Evolutionary conservation across 2,113 vertebrate species (phyloP).

Genomic region (Triplophysa dalaica): DNA sequence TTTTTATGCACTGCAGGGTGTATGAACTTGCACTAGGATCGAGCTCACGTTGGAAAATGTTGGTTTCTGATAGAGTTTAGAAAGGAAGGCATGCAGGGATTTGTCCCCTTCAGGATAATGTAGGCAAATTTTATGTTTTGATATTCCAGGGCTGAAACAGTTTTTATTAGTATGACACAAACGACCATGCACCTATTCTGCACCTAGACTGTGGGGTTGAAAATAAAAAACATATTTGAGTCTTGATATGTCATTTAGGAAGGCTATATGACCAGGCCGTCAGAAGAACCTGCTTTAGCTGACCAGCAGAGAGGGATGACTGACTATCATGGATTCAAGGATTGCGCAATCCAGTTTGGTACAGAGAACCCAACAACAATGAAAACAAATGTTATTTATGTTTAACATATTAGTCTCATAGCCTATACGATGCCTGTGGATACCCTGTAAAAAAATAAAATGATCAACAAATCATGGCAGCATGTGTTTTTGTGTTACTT

Average conservation of each 20-base stretch:
- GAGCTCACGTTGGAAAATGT: not conserved
- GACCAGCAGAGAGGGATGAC: slow-evolving; percentile 25
- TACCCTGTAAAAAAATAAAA: too few species aligned
- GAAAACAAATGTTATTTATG: too few species aligned
- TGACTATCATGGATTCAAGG: too few species aligned
- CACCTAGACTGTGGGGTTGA: not conserved
- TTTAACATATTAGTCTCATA: too few species aligned
- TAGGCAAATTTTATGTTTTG: not conserved
- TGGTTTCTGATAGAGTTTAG: not conserved
- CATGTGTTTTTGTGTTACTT: too few species aligned
- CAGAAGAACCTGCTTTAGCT: slow-evolving; percentile 51
- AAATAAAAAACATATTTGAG: not conserved
- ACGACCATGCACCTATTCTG: not conserved
- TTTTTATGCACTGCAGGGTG: not conserved
- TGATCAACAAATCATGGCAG: too few species aligned
- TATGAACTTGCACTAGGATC: not conserved
- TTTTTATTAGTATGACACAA: not conserved
- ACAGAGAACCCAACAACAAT: too few species aligned
- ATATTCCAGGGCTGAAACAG: not conserved
- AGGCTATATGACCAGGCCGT: not conserved
- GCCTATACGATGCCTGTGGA: too few species aligned
- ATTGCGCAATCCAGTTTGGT: too few species aligned
- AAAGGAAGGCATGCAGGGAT: not conserved
- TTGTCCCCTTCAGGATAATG: not conserved
- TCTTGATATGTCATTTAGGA: not conserved